A percentile compares a stretch with the other conserved stretches of the same genome.
Evolutionary conservation across 2,113 vertebrate genomes (phyloP).

Genomic region (Paramisgurnus dabryanus): DNA sequence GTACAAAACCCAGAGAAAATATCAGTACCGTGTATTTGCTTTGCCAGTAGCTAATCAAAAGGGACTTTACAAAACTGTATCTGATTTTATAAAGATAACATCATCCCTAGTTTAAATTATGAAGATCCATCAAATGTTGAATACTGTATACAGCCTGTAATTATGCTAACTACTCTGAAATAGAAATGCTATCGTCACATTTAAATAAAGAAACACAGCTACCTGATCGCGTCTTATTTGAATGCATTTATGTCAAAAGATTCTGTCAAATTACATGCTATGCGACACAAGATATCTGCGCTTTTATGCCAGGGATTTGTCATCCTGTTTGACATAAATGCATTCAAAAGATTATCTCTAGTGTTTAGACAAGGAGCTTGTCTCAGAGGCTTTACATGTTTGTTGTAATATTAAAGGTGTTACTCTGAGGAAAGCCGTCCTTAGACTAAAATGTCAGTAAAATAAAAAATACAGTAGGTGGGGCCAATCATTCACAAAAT

Average conservation of each 20-base stretch:
- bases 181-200: background rate
- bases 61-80: constrained; percentile 8
- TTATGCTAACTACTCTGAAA: background rate
- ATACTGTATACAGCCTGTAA: background rate
- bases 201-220: background rate
- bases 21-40: background rate
- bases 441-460: no score
- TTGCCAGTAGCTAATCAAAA: constrained; percentile 11
- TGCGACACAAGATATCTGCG: background rate
- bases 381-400: constrained; percentile 40
- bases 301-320: constrained; percentile 25
- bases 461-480: no score
- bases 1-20: no score
- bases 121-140: background rate
- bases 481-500: no score
- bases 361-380: constrained; percentile 29
- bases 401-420: constrained; percentile 12
- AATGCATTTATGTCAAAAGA: constrained; percentile 8
- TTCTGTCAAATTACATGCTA: background rate
- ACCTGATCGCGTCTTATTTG: background rate
- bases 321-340: background rate
- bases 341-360: constrained; percentile 29
- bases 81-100: constrained; percentile 20
- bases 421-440: background rate
- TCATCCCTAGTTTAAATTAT: background rate